Conservation (phyloP, 2,113 vertebrate genomes). For the Colius striatus region DNA sequence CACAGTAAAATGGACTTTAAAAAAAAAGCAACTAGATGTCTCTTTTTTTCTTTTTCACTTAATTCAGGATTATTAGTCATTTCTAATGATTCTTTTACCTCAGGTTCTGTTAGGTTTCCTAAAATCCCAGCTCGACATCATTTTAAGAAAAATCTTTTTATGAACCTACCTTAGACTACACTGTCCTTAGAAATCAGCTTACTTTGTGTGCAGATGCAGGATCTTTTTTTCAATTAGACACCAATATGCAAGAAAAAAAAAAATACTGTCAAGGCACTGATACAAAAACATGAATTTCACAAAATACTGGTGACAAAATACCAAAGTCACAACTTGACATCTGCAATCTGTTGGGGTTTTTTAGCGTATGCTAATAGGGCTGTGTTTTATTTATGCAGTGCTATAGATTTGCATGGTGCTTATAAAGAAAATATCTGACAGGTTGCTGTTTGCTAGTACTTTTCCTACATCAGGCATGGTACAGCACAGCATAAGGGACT, state of each 20-base stretch:
- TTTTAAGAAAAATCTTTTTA: background rate
- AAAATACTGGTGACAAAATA: background rate
- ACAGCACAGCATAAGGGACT: background rate
- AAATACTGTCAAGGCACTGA: background rate
- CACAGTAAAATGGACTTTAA: background rate
- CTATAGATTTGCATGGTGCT: background rate
- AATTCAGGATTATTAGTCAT: background rate
- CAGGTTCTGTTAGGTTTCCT: background rate
- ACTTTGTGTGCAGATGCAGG: background rate
- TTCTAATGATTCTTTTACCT: background rate
- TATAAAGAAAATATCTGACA: background rate
- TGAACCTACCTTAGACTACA: background rate
- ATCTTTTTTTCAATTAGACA: background rate
- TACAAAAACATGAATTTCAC: background rate
- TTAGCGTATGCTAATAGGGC: background rate
- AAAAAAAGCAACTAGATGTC: background rate
- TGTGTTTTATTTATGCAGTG: background rate
- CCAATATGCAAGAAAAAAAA: background rate
- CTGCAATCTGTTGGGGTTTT: rapidly evolving
- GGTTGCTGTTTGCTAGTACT: background rate
- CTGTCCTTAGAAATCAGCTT: background rate
- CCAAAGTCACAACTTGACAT: background rate
- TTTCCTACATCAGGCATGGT: background rate
- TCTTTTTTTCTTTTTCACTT: background rate
- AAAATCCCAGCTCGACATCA: background rate